These are phyloP conservation scores for Argyrosomus japonicus DNA, from an alignment of 2,113 vertebrate species.

Conservation along the genomic window DNA sequence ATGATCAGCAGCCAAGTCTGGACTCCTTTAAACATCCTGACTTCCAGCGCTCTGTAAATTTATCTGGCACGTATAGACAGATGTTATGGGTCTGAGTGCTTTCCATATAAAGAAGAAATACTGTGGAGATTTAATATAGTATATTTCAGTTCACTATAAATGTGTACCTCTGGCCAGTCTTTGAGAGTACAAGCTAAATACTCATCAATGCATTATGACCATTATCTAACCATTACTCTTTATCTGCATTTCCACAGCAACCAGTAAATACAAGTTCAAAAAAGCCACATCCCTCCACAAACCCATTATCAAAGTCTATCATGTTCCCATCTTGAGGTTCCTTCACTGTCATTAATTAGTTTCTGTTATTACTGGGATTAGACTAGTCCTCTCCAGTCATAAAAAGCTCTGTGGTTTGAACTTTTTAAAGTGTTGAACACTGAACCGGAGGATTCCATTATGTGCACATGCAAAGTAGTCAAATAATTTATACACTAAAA, in stretches of 20 bases:
- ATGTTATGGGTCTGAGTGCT: conserved; percentile 34
- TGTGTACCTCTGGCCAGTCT: neutral
- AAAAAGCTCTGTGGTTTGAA: conserved; percentile 41
- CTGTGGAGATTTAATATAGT: neutral
- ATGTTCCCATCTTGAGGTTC: conserved; percentile 42
- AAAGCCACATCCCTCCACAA: conserved; percentile 33
- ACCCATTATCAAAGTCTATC: conserved; percentile 7
- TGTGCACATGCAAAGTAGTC: conserved; percentile 45
- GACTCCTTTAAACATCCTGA: conserved; percentile 50
- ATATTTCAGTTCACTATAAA: neutral
- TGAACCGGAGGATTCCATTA: conserved; percentile 39
- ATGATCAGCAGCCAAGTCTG: conserved; percentile 34
- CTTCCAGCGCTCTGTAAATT: conserved; percentile 43
- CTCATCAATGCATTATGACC: neutral
- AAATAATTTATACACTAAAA: conserved; percentile 45
- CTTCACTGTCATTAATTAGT: conserved; percentile 38
- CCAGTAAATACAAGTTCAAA: conserved; percentile 40
- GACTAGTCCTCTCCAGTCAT: conserved; percentile 15
- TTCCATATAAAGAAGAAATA: conserved; percentile 24
- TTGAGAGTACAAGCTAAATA: neutral
- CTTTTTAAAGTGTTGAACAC: conserved; percentile 36
- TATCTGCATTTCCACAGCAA: conserved; percentile 12
- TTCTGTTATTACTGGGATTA: conserved; percentile 31
- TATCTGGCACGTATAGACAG: conserved; percentile 5
- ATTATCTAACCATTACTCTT: neutral